Evolutionary conservation across 2,797 vertebrate species (phyloP), one percentile per base, ranked within the genome.

Genomic region (Aplochiton taeniatus): DNA sequence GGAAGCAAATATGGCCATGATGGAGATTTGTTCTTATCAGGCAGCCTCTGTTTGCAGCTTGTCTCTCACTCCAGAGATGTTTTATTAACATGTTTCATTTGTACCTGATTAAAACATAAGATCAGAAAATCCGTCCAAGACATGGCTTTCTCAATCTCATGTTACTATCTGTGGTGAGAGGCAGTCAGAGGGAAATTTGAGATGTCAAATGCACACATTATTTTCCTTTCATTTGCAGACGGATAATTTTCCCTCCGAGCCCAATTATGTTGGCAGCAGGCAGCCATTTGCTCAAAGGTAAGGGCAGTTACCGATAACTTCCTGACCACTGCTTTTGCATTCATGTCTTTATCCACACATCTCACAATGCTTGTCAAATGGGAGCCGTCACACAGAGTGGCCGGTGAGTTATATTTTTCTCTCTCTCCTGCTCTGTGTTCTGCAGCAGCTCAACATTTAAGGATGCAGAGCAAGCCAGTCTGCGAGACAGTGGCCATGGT

Each of bases 221-320:
- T 92, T 93, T 91, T 87, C 92, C 90, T 96, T 92, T 94, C 88
- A 90, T 95, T 96, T 94, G 85, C 91, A 99, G 97, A 98, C 97
- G 85, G 97, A 99, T 95, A 99, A 97, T 96, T 98, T 99, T 93
- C 93, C 97, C 92, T 94, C 96, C 89, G 97, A 99, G 96, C 94
- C 97, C 95, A 98, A 96, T 98, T 99, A 99, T 90, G 95, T 97
- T 91, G 96, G 97, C 93, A 97, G 94, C 95, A 96, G 96, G 92
- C 97, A 99, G 93, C 96, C 97, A 91, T 99, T 98, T 95, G 96
- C 98, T 96, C 97, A 98, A 95, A 99, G 97, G 97, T 99, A 98
- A 98, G 96, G 90, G 88, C 91, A 92, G 83, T 90, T 92, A 11
- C 90, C 90, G 91, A 91, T 93, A 90, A 81, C 76, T 85, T 88